Conservation (phyloP, 2,888 invertebrate species). For the Volucella zonaria region DNA sequence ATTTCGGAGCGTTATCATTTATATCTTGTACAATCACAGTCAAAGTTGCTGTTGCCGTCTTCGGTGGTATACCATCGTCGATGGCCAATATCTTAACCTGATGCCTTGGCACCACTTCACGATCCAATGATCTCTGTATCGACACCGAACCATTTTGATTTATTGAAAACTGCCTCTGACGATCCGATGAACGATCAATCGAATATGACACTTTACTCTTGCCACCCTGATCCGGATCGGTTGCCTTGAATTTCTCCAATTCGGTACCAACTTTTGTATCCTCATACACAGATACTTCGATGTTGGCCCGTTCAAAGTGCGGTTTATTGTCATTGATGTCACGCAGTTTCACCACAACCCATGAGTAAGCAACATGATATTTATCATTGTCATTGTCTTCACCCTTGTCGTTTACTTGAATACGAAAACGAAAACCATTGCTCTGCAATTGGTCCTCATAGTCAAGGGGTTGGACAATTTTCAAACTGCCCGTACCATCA, state of each 20-base stretch:
- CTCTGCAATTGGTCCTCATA: slow-evolving; percentile 97
- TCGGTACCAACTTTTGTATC: slow-evolving; percentile 95
- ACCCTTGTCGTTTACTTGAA: slow-evolving; percentile 96
- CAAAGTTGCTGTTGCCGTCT: slow-evolving; percentile 95
- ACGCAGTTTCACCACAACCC: slow-evolving; percentile 95
- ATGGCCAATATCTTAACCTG: slow-evolving; percentile 98
- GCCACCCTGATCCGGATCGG: slow-evolving; percentile 97
- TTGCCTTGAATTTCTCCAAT: slow-evolving; percentile 96
- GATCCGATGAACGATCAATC: slow-evolving; percentile 95
- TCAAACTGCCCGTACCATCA: slow-evolving; percentile 96
- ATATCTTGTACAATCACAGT: slow-evolving; percentile 97
- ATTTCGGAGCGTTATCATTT: slow-evolving; percentile 96
- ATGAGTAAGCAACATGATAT: slow-evolving; percentile 97
- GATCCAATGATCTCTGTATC: slow-evolving; percentile 94
- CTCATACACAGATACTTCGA: slow-evolving; percentile 95
- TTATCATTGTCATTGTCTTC: slow-evolving; percentile 98
- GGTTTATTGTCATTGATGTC: slow-evolving; percentile 99
- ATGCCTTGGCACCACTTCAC: slow-evolving; percentile 97
- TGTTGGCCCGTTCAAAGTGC: slow-evolving; percentile 95
- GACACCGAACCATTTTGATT: slow-evolving; percentile 97
- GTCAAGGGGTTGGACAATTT: slow-evolving; percentile 97
- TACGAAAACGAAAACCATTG: slow-evolving; percentile 96
- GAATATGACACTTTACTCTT: slow-evolving; percentile 95
- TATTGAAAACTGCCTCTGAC: slow-evolving; percentile 96
- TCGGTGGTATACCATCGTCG: slow-evolving; percentile 95